Percentiles rank a stretch among this genome's conserved stretches.
phyloP scores from a whole-genome alignment of 2,113 vertebrate species.

The Platysternon megacephalum region DNA sequence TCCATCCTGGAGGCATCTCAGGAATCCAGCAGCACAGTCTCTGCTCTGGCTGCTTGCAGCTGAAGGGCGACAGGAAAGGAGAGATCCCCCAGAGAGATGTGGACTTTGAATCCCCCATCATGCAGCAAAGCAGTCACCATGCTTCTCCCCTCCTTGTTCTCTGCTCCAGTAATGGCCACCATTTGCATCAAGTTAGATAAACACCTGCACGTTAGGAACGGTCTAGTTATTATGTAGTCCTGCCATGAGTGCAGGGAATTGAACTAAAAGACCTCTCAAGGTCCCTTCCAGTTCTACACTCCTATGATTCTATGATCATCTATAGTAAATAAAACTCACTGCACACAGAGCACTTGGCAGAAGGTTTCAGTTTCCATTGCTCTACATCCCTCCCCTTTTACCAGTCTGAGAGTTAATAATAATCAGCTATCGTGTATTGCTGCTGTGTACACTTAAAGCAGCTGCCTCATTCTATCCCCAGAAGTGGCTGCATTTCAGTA shows the following conservation, averaged over 20 bases:
- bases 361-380: not conserved
- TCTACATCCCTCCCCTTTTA: not conserved
- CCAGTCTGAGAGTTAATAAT: not conserved
- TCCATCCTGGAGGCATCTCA: not conserved
- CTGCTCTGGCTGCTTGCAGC: not conserved
- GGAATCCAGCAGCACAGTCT: not conserved
- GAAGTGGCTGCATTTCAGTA: not conserved
- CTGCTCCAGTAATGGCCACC: not conserved
- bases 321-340: not conserved
- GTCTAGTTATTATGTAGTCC: not conserved
- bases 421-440: fast-evolving
- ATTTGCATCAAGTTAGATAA: not conserved
- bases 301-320: too few relatives aligned
- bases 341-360: not conserved
- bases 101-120: not conserved
- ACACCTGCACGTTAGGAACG: not conserved
- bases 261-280: not conserved
- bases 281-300: not conserved
- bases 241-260: not conserved
- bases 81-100: not conserved
- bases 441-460: not conserved
- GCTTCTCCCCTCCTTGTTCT: not conserved
- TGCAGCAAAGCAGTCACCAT: not conserved
- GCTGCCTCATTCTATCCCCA: not conserved
- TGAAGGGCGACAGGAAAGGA: not conserved